Conservation (phyloP, 2,888 invertebrate species). For the Leuctra nigra region DNA sequence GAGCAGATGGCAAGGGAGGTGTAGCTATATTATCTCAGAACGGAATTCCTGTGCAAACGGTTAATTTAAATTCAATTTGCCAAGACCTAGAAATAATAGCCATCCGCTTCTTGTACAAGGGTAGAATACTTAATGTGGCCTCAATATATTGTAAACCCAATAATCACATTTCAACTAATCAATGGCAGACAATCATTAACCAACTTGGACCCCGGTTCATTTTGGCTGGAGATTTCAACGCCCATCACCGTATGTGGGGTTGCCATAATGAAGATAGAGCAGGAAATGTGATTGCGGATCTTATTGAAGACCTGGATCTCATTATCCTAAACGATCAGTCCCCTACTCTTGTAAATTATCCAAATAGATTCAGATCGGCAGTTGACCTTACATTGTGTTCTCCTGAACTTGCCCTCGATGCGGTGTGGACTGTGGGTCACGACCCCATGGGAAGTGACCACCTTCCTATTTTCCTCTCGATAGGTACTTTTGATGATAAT, state of each 20-base stretch:
- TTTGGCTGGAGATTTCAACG: background rate
- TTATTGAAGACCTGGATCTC: background rate
- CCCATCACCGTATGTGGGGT: background rate
- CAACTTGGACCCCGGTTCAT: too few relatives aligned
- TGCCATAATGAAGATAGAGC: too few relatives aligned
- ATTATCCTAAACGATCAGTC: background rate
- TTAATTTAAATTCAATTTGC: background rate
- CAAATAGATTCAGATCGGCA: background rate
- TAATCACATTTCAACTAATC: too few relatives aligned
- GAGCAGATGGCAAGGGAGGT: background rate
- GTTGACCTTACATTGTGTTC: background rate
- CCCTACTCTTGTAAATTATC: background rate
- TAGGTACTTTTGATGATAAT: too few relatives aligned
- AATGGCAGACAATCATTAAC: too few relatives aligned
- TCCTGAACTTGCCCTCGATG: background rate
- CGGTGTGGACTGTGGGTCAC: background rate
- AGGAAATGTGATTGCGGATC: too few relatives aligned
- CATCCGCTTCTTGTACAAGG: too few relatives aligned
- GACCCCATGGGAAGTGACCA: background rate
- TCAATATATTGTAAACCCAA: too few relatives aligned
- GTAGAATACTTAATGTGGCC: too few relatives aligned
- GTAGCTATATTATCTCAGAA: background rate
- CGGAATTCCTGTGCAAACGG: background rate
- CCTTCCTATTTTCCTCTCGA: background rate
- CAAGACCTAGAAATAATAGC: background rate